Evolutionary conservation across 2,113 vertebrate species (phyloP), one percentile per base, ranked within the genome.

Genomic region (Athene cunicularia): DNA sequence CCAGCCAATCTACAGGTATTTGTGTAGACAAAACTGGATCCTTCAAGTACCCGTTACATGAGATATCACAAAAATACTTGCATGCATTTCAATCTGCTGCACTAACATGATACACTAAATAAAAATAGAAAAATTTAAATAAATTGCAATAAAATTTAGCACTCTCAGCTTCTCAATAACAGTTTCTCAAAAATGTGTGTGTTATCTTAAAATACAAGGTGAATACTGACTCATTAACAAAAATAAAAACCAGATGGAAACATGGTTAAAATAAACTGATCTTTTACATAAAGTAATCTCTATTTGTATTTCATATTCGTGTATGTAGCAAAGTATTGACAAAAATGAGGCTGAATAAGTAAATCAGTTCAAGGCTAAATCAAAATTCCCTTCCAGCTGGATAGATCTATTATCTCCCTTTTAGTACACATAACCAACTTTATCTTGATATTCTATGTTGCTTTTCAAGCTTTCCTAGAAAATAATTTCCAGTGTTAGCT

Each of bases 211-310:
- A 90, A 86, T 82, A 90, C 43, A 92, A 95, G 88, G 90, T 97
- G 92, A 88, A 67, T 91, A 92, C n/a, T 56, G 72, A 90, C 67
- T 93, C 82, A 83, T 79, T 95, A 94, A 91, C 76, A 91, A 95
- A 94, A 87, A 93, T 55, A 84, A 94, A 90, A 94, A 39, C 6
- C 50, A 95, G 47, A 89, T 75, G 79, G 90, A 83, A 83, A 93
- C 64, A 83, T 11, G 27, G 52, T 79, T 91, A 92, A 96, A 92
- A 91, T 87, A 93, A 90, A 59, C 47, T 47, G 24, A 73, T 81
- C 41, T 94, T 95, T 74, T 76, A 83, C 73, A 71, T 63, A 77
- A 81, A 80, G 76, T n/a, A 45, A 62, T 33, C 43, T 52, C 33
- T 53, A 55, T 88, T 86, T 86, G 53, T 67, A 80, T 75, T 92